Base-by-base conservation (phyloP, 2,113 vertebrate species). In the Mirza zaza region DNA sequence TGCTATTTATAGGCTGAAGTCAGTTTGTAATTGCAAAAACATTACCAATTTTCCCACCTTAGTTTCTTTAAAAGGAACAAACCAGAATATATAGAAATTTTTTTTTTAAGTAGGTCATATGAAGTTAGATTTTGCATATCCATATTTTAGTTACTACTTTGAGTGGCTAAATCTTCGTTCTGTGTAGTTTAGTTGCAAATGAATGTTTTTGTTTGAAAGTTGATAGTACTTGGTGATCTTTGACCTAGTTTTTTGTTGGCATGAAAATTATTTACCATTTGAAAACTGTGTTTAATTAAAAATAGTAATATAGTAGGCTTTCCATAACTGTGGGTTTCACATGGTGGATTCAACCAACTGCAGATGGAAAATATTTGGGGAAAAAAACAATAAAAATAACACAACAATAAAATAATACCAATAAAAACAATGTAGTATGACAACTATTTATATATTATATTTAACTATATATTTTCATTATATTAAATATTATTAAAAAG, bases 131-230 rank as follows among this genome's bases (percentile, higher is more conserved):
- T 89, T 87, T 91, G 2, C 29, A 3, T 75, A 48, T 84, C 9
- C 94, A 50, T 27, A 57, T 79, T 94, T 94, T 92, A 57, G n/a
- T 73, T 94, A 85, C 68, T 90, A 89, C 29, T 91, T 80, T 81
- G 18, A 90, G 45, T 89, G 85, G 50, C 27, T 93, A 91, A 81
- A 39, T 76, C 32, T 90, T 89, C 4, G 50, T 90, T 95, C 59
- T 94, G 42, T 80, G 7, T 94, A 57, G 18, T 86, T 77, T 96
- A 63, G 18, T 86, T 77, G 34, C 12, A 89, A 81, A 70, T 93
- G 92, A 91, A 91, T 80, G 23, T 61, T 32, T 95, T 71, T 81
- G 48, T 96, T 92, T 86, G 68, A 57, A 32, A 59, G n/a, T 83
- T 94, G 61, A 73, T 32, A 94, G 32, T 68, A 42, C 20, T 87